A percentile compares a stretch with the other conserved stretches of the same genome.
Conservation (phyloP, 2,797 vertebrate species). For the Semotilus atromaculatus region DNA sequence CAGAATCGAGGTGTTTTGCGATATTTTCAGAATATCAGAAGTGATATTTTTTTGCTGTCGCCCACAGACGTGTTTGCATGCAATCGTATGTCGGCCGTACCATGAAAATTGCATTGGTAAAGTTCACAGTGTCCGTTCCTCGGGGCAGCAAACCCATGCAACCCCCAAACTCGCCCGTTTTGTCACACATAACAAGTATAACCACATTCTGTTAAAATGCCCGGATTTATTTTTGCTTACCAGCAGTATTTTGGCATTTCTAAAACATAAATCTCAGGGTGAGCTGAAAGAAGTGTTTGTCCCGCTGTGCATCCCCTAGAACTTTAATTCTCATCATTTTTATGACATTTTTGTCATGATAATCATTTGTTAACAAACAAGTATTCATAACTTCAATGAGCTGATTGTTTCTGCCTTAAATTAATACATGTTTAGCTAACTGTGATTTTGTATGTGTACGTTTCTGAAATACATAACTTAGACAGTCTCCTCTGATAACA, state of each 20-base stretch:
- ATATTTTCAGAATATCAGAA: no score
- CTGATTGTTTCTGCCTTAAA: no score
- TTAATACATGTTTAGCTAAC: no score
- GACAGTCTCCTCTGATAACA: no score
- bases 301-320: background rate
- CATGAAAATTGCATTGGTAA: conserved; percentile 24
- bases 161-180: background rate
- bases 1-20: background rate
- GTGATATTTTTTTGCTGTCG: background rate
- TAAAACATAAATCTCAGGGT: conserved; percentile 10
- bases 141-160: background rate
- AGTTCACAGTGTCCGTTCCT: background rate
- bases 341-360: no score
- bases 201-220: conserved; percentile 20
- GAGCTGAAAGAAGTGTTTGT: conserved; percentile 2
- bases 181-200: conserved; percentile 13
- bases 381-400: no score
- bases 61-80: background rate
- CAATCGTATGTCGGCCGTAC: background rate
- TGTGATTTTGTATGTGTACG: no score
- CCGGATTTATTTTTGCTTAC: conserved; percentile 21
- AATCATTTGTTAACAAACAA: no score
- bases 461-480: no score
- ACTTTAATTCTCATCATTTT: background rate
- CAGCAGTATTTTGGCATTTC: background rate